phyloP scores from a whole-genome alignment of 1,140 invertebrate genomes.

The Macrobrachium nipponense region DNA sequence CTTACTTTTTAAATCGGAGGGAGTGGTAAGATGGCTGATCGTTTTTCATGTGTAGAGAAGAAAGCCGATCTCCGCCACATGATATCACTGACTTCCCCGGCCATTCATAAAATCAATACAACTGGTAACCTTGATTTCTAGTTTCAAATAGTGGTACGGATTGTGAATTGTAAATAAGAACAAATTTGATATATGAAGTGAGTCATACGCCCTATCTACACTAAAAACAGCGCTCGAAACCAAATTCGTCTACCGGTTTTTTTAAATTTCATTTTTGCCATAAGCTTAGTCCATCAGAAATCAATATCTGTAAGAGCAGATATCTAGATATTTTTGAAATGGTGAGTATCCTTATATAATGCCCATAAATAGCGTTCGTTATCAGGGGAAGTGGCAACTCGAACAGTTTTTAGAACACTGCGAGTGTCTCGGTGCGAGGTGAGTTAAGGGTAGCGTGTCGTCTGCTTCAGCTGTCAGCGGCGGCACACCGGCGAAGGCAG shows the following conservation, averaged over 20 bases:
- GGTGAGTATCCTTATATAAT: not conserved
- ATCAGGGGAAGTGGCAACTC: not conserved
- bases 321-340: not conserved
- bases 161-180: not conserved
- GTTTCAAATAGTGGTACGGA: not conserved
- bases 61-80: no score
- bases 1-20: no score
- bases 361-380: not conserved
- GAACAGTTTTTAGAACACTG: constrained; percentile 25
- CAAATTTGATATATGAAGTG: not conserved
- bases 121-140: constrained; percentile 23
- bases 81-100: constrained; percentile 13
- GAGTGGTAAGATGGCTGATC: no score
- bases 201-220: no score
- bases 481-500: constrained; percentile 26
- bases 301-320: no score
- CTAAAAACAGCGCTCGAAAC: not conserved
- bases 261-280: not conserved
- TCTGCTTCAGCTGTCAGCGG: constrained; percentile 52
- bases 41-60: not conserved
- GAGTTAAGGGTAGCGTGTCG: constrained; percentile 27
- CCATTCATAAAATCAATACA: constrained; percentile 55
- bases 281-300: no score
- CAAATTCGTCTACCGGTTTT: not conserved
- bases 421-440: not conserved